Evolutionary conservation across 2,797 vertebrate species (phyloP), one percentile per base, ranked within the genome.

Genomic region (Lacerta agilis): DNA sequence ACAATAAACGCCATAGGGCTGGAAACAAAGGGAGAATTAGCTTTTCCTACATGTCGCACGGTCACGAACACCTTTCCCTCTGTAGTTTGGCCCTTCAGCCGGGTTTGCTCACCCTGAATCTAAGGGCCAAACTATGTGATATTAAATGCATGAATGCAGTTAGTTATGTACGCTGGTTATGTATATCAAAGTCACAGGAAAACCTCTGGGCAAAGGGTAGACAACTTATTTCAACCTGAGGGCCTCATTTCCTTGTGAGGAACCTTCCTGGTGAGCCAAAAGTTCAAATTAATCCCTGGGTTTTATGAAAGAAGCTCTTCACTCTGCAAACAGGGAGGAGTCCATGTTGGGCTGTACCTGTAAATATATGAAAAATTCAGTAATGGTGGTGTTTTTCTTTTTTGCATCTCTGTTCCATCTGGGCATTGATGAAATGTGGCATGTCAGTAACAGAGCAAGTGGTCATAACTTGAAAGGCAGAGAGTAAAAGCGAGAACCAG

Each of bases 1-100:
- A 49, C 92, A 92, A 93, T 2, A 94, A 94, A 89, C 45, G 38
- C 81, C 83, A 89, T 18, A 81, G 15, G 73, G 86, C 86, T 79
- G 81, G 82, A 81, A 89, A 71, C 75, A 80, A 85, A 86, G 83
- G 58, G n/a, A 86, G 75, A 82, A 90, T 29, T 43, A 89, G 86
- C 23, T 36, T 33, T 67, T n/a, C 8, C 64, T 23, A 76, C 29
- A 58, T 72, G 23, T 33, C 33, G 20, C 10, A 33, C 92, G 89
- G 86, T 1, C 87, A 49, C 73, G 88, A 27, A 73, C 81, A 7
- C 41, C 88, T 92, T 91, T 11, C 38, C 33, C 33, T 72, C 13
- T 55, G 49, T 55, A 55, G 13, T 55, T 55, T 55, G 78, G 66
- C 86, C 91, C 83, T 43, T 27, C 5, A 33, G 23, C 15, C 36